A percentile compares a stretch with the other conserved stretches of the same genome.
Conservation (phyloP, 2,888 invertebrate species). For the Margaritifera margaritifera region DNA sequence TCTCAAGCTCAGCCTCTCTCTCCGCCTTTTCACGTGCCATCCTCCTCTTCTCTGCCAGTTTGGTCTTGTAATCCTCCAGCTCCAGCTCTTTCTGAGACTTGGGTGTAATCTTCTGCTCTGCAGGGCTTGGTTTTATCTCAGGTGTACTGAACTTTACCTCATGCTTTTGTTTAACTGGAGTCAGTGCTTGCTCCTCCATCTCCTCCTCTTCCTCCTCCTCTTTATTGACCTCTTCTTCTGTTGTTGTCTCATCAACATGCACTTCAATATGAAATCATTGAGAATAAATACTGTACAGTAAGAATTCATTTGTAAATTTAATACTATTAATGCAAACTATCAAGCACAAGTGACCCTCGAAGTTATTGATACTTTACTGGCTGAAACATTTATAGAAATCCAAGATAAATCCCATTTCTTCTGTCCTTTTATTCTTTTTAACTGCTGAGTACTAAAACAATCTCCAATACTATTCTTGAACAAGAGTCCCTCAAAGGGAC, state of each 20-base stretch:
- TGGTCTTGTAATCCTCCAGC: constrained; percentile 90
- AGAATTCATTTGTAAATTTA: too few relatives aligned
- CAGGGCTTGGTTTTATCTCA: constrained; percentile 18
- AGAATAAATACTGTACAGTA: too few relatives aligned
- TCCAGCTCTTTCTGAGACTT: constrained; percentile 51
- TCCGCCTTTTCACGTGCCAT: constrained; percentile 93
- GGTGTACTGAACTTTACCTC: constrained; percentile 27
- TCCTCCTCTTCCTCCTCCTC: constrained; percentile 25
- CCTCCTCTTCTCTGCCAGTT: constrained; percentile 89
- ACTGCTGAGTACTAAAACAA: too few relatives aligned
- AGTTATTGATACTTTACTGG: too few relatives aligned
- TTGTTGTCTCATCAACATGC: constrained; percentile 19
- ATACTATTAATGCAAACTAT: too few relatives aligned
- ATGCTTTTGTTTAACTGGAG: constrained; percentile 11
- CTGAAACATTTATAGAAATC: too few relatives aligned
- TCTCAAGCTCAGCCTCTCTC: constrained; percentile 88
- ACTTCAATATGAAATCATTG: too few relatives aligned
- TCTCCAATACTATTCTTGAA: too few relatives aligned
- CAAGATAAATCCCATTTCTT: too few relatives aligned
- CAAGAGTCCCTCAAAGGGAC: too few relatives aligned
- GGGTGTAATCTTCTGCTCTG: constrained; percentile 20
- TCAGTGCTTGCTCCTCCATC: constrained; percentile 9
- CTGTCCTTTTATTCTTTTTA: too few relatives aligned
- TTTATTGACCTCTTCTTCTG: constrained; percentile 31
- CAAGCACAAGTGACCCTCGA: too few relatives aligned